Conservation (phyloP, 2,113 vertebrate genomes). For the Vidua chalybeata region DNA sequence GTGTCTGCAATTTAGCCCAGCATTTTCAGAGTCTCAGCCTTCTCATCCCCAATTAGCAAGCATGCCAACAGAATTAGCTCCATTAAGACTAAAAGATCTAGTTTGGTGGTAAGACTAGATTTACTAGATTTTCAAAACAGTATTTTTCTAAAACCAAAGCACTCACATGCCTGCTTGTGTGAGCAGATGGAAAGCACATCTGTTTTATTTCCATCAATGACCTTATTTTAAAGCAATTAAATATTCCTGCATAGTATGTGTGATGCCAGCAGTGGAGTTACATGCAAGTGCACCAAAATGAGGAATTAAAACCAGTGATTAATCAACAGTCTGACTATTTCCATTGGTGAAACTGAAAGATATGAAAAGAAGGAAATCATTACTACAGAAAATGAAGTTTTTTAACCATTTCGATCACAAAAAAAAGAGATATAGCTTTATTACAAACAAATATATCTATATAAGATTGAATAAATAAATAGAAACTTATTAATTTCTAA, state of each 20-base stretch:
- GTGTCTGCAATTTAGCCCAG: background rate
- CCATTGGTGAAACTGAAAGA: background rate
- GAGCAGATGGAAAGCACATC: slow-evolving; percentile 19
- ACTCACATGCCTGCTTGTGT: background rate
- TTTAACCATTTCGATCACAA: background rate
- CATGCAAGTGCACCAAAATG: background rate
- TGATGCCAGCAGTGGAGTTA: background rate
- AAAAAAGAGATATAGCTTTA: background rate
- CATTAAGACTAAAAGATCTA: background rate
- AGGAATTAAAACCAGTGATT: background rate
- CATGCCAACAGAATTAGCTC: background rate
- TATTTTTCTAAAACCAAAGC: slow-evolving; percentile 4
- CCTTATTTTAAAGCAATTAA: slow-evolving; percentile 25
- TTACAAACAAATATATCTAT: background rate
- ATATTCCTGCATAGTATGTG: background rate
- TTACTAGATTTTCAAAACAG: background rate
- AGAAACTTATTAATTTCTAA: background rate
- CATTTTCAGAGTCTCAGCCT: background rate
- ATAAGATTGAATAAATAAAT: background rate
- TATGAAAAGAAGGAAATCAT: background rate
- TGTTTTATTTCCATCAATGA: background rate
- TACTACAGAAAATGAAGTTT: background rate
- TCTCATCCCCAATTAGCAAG: background rate
- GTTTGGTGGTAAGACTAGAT: background rate
- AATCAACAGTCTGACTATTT: background rate